Conservation (phyloP, 2,797 vertebrate genomes). For the Knipowitschia caucasica region DNA sequence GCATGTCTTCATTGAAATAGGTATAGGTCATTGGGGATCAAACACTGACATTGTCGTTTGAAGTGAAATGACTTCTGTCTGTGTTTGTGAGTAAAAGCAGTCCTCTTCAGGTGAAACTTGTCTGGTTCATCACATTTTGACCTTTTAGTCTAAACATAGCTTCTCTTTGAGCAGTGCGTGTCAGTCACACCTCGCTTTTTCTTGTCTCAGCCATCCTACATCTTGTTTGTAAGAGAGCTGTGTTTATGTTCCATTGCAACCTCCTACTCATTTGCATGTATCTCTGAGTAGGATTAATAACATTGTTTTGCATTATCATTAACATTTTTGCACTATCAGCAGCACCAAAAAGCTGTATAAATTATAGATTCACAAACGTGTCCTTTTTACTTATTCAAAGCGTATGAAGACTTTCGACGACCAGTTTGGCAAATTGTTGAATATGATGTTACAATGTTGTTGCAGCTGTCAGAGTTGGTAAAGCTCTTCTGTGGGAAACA, state of each 20-base stretch:
- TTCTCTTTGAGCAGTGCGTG: background rate
- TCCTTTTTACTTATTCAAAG: too few species aligned
- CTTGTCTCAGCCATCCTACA: background rate
- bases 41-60: background rate
- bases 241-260: conserved; percentile 28
- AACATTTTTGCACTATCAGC: background rate
- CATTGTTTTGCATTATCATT: background rate
- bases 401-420: background rate
- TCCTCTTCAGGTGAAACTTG: background rate
- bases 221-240: conserved; percentile 12
- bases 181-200: background rate
- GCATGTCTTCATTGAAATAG: too few species aligned
- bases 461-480: conserved; percentile 21
- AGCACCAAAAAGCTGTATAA: too few species aligned
- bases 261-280: conserved; percentile 19
- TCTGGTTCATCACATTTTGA: background rate
- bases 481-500: conserved; percentile 2
- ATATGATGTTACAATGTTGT: conserved; percentile 27
- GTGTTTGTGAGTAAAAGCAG: background rate
- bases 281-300: background rate
- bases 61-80: background rate
- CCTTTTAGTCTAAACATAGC: conserved; percentile 1
- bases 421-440: conserved; percentile 26
- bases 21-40: too few species aligned
- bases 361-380: too few species aligned